Evolutionary conservation across 2,797 vertebrate species (phyloP), one percentile per base, ranked within the genome.

Genomic region (Syndactyla subalaris): DNA sequence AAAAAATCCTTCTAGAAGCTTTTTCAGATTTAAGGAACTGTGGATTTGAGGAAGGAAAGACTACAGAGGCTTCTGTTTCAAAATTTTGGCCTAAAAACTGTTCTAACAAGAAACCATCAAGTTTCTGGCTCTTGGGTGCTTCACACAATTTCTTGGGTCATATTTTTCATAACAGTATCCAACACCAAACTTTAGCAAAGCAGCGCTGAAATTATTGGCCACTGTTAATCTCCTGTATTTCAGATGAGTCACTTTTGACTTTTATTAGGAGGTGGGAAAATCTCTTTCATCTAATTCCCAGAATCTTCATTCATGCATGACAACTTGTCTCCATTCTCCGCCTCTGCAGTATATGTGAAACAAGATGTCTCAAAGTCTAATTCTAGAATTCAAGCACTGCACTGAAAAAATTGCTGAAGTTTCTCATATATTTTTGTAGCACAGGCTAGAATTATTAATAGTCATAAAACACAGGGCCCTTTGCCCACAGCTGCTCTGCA

Each of bases 241-340:
- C 94, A 95, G 83, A 96, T 97, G 97, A 97, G 81, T 97, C 93
- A 97, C 79, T 97, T 94, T 70, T 97, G 95, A 97, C 89, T 98
- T 97, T 96, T 97, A 96, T 97, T 96, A 96, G 92, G 88, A 97
- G 78, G 86, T 96, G 85, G 89, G 88, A 95, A 96, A 97, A 84
- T 74, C 86, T 97, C 92, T 96, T 96, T 97, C 91, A 85, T 97
- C 85, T 93, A 73, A 84, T 91, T 91, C 52, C 68, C 80, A 76
- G 83, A 59, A 48, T 68, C 38, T 96, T 97, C 97, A 91, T 96
- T 97, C 95, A 92, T 79, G 81, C 92, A 73, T 88, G 73, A 89
- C 95, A 94, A 88, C 95, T 96, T 93, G 78, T 95, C 93, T 97
- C 92, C 90, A 71, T 93, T 94, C 84, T 73, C 89, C 80, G 52